phyloP scores from a whole-genome alignment of 2,888 invertebrate species.

The Andrena camellia region DNA sequence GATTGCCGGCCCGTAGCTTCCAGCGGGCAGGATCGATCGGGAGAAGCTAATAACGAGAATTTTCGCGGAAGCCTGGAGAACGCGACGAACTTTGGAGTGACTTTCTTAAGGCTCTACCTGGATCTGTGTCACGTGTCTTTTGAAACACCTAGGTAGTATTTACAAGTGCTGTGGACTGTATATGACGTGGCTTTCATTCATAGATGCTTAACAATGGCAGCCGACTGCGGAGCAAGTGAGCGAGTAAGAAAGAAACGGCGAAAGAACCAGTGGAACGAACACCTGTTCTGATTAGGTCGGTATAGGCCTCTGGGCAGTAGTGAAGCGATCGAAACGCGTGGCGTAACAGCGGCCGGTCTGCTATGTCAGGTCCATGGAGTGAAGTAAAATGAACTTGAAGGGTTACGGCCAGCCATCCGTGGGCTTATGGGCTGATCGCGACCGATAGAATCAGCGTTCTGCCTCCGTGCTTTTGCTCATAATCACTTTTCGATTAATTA shows the following conservation, averaged over 20 bases:
- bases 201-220: background rate
- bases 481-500: constrained; percentile 85
- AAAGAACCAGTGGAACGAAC: constrained; percentile 17
- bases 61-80: constrained; percentile 1
- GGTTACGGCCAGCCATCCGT: constrained; percentile 83
- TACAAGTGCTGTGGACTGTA: no score
- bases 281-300: constrained; percentile 55
- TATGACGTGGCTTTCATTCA: no score
- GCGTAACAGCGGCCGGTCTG: constrained; percentile 75
- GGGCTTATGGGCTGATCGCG: constrained; percentile 83
- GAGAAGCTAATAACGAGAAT: constrained; percentile 37
- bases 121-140: no score
- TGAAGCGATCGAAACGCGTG: constrained; percentile 77
- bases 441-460: constrained; percentile 84
- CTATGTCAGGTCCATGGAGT: constrained; percentile 83
- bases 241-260: background rate
- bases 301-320: constrained; percentile 67
- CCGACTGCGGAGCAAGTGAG: background rate
- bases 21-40: constrained; percentile 25
- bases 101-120: no score
- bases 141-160: no score
- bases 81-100: background rate
- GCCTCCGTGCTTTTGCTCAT: constrained; percentile 81
- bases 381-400: constrained; percentile 83
- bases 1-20: constrained; percentile 41